Evolutionary conservation across 2,113 vertebrate species (phyloP), one percentile per base, ranked within the genome.

Genomic region (Ahaetulla prasina): DNA sequence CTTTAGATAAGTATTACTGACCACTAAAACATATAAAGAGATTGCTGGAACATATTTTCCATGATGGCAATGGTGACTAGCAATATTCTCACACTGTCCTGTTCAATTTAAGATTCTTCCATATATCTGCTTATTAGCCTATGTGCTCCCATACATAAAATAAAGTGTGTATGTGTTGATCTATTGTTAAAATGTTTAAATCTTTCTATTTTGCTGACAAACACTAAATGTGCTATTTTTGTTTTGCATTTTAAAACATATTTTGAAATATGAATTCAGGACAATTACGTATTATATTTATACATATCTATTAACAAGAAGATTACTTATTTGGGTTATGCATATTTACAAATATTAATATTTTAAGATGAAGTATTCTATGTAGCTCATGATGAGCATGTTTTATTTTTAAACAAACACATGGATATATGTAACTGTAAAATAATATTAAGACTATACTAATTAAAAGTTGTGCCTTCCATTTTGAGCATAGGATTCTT

Each of bases 381-480:
- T 94, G 93, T 94, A 22, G 88, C 93, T 96, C 96, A 95, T 96
- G 96, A 90, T 94, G 49, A 50, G 84, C 93, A 94, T 87, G 27
- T 90, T 68, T 91, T 93, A 93, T 92, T 94, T 85, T 89, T 94
- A 85, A n/a, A 91, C 43, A 84, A 91, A 45, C 89, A 47, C 92
- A 91, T 2, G 91, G 18, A 90, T n/a, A 14, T 88, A 94, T 96
- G 89, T 92, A 88, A 74, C 60, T 96, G 94, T 95, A 95, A 80
- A 94, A 93, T 94, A 95, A 86, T 74, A 22, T 35, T 47, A 49
- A 90, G 92, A 90, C 91, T 95, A 86, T 93, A 94, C 57, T 86
- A 90, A 43, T 94, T 89, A 95, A 95, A 95, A 94, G 57, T 94
- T 96, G 95, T 96, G 96, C 96, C 96, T 97, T 96, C 80, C n/a